Percentiles rank a stretch among this genome's conserved stretches.
phyloP scores from a whole-genome alignment of 2,888 invertebrate species.

The Leptinotarsa haldemani region DNA sequence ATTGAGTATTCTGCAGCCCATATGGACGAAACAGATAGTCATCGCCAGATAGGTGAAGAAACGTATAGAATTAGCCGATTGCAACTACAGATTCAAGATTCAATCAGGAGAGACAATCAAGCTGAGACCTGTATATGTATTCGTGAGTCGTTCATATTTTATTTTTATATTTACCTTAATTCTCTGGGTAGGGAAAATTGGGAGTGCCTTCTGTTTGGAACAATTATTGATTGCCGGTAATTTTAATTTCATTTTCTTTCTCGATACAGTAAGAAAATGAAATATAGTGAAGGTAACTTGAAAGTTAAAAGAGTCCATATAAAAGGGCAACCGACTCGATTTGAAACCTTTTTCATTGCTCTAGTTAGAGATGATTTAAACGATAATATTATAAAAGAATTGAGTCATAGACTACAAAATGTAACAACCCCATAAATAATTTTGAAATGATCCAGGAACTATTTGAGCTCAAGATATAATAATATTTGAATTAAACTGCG shows the following conservation, averaged over 20 bases:
- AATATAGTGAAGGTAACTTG: not conserved
- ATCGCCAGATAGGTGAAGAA: slow-evolving; percentile 1
- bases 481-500: no score
- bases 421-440: no score
- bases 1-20: no score
- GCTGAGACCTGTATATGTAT: not conserved
- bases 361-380: not conserved
- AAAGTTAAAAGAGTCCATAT: not conserved
- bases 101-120: not conserved
- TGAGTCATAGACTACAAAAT: slow-evolving; percentile 1
- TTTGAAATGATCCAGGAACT: no score
- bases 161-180: not conserved
- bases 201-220: not conserved
- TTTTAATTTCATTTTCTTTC: not conserved
- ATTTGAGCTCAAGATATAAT: no score
- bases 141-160: not conserved
- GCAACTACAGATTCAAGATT: not conserved
- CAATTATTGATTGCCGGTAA: not conserved
- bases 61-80: not conserved
- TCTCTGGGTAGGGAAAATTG: not conserved
- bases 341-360: not conserved
- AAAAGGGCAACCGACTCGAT: not conserved
- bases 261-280: not conserved
- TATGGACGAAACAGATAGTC: not conserved
- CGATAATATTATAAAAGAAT: not conserved